Conservation (phyloP, 1,140 invertebrate genomes). For the Lordiphosa collinella region DNA sequence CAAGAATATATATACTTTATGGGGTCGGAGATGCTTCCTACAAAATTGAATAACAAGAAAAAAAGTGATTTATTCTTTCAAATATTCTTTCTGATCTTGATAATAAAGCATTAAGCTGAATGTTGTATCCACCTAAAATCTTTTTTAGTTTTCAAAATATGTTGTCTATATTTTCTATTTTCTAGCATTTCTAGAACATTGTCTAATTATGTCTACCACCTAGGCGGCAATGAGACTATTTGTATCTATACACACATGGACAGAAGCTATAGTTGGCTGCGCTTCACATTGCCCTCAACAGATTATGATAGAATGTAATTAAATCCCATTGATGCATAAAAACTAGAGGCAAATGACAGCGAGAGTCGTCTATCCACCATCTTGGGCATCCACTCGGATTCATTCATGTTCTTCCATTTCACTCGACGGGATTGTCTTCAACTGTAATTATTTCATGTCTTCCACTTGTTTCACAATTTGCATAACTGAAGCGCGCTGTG, state of each 20-base stretch:
- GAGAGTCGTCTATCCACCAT: slow-evolving; percentile 22
- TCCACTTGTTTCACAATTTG: slow-evolving; percentile 56
- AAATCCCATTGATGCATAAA: slow-evolving; percentile 73
- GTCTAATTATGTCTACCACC: too few species aligned
- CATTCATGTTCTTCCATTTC: slow-evolving; percentile 50
- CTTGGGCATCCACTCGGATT: slow-evolving; percentile 35
- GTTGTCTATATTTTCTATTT: too few species aligned
- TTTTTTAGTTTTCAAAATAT: too few species aligned
- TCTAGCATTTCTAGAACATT: too few species aligned
- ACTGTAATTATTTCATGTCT: slow-evolving; percentile 53
- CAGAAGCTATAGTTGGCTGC: slow-evolving; percentile 32
- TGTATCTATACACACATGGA: slow-evolving; percentile 11
- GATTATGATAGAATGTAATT: slow-evolving; percentile 73
- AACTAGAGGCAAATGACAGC: slow-evolving; percentile 33
- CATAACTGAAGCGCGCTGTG: slow-evolving; percentile 39
- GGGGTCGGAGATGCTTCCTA: too few species aligned
- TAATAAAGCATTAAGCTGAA: too few species aligned
- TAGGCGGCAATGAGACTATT: slow-evolving; percentile 8
- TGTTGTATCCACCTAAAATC: too few species aligned
- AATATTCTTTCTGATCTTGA: too few species aligned
- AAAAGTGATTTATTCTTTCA: too few species aligned
- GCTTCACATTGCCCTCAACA: slow-evolving; percentile 53
- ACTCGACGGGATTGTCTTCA: not conserved
- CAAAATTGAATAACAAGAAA: too few species aligned
- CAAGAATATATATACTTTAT: too few species aligned